Evolutionary conservation across 1,140 invertebrate genomes (phyloP).

Genomic region (Odontomachus brunneus): DNA sequence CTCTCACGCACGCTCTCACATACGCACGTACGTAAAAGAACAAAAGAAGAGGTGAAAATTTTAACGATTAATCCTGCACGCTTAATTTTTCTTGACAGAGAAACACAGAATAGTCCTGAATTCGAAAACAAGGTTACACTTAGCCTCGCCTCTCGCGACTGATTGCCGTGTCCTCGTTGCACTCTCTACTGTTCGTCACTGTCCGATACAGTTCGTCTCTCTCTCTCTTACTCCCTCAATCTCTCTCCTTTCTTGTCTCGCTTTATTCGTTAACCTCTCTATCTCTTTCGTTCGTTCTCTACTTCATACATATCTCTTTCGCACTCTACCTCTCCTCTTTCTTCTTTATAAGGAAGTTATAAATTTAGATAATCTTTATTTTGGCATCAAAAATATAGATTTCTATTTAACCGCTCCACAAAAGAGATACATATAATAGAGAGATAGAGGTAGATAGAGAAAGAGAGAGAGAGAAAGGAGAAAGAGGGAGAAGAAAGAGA

Average conservation of each 20-base stretch:
- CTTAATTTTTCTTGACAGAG: neutral
- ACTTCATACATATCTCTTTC: neutral
- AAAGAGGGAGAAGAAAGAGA: neutral
- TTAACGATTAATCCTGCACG: too few species aligned
- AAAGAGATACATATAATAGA: neutral
- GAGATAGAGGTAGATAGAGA: neutral
- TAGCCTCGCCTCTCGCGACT: slow-evolving; percentile 46
- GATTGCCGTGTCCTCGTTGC: slow-evolving; percentile 49
- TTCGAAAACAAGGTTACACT: neutral
- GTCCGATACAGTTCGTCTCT: slow-evolving; percentile 16
- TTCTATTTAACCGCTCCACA: neutral
- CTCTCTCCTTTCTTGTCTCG: neutral
- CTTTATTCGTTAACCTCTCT: neutral
- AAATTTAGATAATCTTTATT: neutral
- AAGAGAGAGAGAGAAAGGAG: neutral
- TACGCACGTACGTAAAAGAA: too few species aligned
- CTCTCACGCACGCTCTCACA: too few species aligned
- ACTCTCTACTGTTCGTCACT: slow-evolving; percentile 14
- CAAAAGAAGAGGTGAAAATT: too few species aligned
- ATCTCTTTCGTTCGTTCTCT: neutral
- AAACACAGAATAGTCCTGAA: slow-evolving; percentile 10
- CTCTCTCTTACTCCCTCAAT: neutral
- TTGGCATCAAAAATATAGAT: slow-evolving; percentile 1
- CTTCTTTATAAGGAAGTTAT: neutral
- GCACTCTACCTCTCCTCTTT: too few species aligned